Conservation (phyloP, 2,113 vertebrate genomes). For the Cyanoderma ruficeps region DNA sequence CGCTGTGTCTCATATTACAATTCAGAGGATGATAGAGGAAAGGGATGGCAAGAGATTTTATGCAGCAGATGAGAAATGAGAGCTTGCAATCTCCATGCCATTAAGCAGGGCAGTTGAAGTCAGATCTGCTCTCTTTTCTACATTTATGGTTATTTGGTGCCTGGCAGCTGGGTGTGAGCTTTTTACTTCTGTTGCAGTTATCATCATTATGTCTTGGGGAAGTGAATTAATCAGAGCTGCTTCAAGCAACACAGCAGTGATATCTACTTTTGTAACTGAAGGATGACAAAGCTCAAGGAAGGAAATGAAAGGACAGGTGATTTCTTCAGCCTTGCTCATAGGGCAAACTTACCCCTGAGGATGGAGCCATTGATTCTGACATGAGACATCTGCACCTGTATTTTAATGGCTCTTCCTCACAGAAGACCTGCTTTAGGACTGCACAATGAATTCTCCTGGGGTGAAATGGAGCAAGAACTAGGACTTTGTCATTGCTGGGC, state of each 20-base stretch:
- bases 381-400: not conserved
- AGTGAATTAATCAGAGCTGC: not conserved
- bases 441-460: not conserved
- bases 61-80: not conserved
- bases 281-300: not conserved
- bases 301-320: not conserved
- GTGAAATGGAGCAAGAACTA: not conserved
- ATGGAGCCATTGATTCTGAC: not conserved
- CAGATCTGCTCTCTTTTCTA: not conserved
- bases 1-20: not conserved
- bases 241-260: not conserved
- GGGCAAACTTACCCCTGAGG: not conserved
- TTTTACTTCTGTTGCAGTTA: not conserved
- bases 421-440: not conserved
- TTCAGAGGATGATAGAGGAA: not conserved
- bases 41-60: not conserved
- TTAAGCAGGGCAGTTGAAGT: not conserved
- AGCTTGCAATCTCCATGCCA: not conserved
- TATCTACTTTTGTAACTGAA: not conserved
- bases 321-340: not conserved
- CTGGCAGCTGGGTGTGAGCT: not conserved
- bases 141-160: not conserved
- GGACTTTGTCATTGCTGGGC: not conserved
- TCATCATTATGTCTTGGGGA: rapidly evolving
- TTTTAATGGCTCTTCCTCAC: not conserved